Evolutionary conservation across 2,888 invertebrate species (phyloP).

Genomic region (Campaea margaritaria): DNA sequence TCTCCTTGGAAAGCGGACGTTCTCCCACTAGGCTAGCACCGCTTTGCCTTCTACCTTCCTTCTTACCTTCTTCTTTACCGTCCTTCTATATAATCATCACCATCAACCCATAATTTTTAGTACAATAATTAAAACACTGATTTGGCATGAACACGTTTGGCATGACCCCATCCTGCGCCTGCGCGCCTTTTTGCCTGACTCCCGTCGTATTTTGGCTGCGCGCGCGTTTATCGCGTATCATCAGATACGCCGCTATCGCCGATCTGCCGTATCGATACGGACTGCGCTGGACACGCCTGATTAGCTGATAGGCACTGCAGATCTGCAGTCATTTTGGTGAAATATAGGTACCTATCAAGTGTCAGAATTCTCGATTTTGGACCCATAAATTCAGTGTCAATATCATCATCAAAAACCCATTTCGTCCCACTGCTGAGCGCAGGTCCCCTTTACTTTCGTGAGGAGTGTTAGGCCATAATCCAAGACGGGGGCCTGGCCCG

Average conservation of each 20-base stretch:
- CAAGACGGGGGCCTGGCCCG: no score
- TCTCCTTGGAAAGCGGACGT: no score
- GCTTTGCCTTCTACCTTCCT: no score
- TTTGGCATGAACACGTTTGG: slow-evolving; percentile 40
- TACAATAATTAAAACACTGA: neutral
- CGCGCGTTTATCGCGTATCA: slow-evolving; percentile 79
- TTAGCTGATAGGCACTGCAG: slow-evolving; percentile 55
- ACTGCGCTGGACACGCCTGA: slow-evolving; percentile 60
- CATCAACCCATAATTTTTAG: no score
- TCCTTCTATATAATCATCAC: no score
- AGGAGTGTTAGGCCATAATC: no score
- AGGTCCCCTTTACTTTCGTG: no score
- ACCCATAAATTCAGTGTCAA: no score
- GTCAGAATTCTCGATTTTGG: neutral
- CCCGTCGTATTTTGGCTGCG: slow-evolving; percentile 80
- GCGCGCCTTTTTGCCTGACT: slow-evolving; percentile 74
- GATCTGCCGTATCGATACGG: slow-evolving; percentile 73
- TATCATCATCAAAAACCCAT: no score
- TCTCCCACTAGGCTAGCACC: no score
- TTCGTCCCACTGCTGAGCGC: no score
- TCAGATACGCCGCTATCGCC: slow-evolving; percentile 68
- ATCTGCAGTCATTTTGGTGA: slow-evolving; percentile 7
- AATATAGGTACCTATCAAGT: neutral
- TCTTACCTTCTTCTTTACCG: no score
- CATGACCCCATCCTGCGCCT: slow-evolving; percentile 57